Percentiles rank a stretch among this genome's conserved stretches.
phyloP scores from a whole-genome alignment of 2,888 invertebrate species.

The Paralinhomoeus sp. region DNA sequence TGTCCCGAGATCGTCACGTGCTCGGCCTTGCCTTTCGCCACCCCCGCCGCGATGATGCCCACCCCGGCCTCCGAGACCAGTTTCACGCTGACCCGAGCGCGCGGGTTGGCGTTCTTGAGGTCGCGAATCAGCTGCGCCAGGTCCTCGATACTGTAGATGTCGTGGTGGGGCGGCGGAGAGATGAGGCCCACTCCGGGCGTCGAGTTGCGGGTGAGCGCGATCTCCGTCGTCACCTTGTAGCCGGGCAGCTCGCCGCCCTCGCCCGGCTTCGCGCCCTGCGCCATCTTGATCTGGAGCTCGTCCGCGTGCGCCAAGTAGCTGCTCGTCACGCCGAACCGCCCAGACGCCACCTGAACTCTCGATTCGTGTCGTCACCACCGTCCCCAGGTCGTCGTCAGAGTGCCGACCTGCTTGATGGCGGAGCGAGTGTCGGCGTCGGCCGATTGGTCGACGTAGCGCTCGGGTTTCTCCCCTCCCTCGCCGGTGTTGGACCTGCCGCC shows the following conservation, averaged over 20 bases:
- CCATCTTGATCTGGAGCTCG: constrained; percentile 98
- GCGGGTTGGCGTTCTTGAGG: constrained; percentile 84
- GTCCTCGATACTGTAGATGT: constrained; percentile 98
- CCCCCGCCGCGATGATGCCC: constrained; percentile 94
- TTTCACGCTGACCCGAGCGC: constrained; percentile 82
- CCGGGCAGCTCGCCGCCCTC: constrained; percentile 93
- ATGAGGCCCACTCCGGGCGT: constrained; percentile 90
- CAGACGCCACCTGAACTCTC: constrained; percentile 53
- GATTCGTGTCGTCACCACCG: not conserved
- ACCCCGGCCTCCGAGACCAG: constrained; percentile 95
- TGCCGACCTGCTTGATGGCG: constrained; percentile 62
- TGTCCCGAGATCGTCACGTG: constrained; percentile 96
- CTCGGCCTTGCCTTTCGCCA: constrained; percentile 92
- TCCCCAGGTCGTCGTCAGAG: not conserved
- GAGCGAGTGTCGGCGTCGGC: constrained; percentile 60
- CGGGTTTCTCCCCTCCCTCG: constrained; percentile 57
- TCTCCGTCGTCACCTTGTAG: constrained; percentile 64
- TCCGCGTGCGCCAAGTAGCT: constrained; percentile 90
- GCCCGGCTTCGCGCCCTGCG: constrained; percentile 89
- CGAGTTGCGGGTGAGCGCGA: constrained; percentile 79
- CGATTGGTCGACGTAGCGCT: constrained; percentile 45
- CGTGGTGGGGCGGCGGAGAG: constrained; percentile 96
- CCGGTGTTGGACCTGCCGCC: constrained; percentile 97
- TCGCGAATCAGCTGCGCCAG: constrained; percentile 92
- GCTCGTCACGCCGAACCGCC: constrained; percentile 90